Base-by-base conservation (phyloP, 2,797 vertebrate genomes). In the Distichodus sexfasciatus region DNA sequence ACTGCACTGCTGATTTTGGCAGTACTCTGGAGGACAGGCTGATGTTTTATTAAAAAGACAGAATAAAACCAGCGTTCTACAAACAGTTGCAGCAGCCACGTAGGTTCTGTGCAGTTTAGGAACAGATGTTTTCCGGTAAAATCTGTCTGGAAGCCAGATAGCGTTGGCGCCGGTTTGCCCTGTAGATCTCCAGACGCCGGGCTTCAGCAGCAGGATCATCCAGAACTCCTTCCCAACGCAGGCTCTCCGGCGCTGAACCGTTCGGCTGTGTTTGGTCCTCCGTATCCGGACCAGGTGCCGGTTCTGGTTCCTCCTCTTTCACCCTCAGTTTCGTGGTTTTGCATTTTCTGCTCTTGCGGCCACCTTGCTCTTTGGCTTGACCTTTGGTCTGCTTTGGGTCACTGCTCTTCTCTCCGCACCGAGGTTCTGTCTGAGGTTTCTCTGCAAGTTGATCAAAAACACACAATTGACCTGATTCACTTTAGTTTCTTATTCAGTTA, bases 151-250 rank as follows among this genome's bases (percentile, higher is more conserved):
- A 86, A 15, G 81, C 74, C 0, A 80, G 12, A 2, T 94, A 95
- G 7, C 92, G 90, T 78, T 88, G 88, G 65, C 94, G 90, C 17
- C 96, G 87, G 79, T 92, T 92, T 50, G 78, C 66, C 74, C 90
- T 92, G 12, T 92, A 96, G 33, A 89, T 12, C 23, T 77, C 58
- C 69, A 95, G 85, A 73, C 94, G 90, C 65, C 91, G 86, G 36
- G 89, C 86, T 76, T 96, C 95, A 0, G 91, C 93, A 60, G 50
- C 55, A 0, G 93, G 92, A 76, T 96, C 94, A 0, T 92, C 76
- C 26, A 94, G 87, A 31, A 79, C 65, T 23, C 94, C 91, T 0
- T 93, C 92, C 96, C 96, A 97, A 2, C 93, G 86, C 60, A 96
- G 89, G 46, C 91, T 95, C 65, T 94, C 83, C 0, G 82, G 86